Evolutionary conservation across 2,797 vertebrate genomes (phyloP), one percentile per base, ranked within the genome.

Genomic region (Enteromius anoplus): DNA sequence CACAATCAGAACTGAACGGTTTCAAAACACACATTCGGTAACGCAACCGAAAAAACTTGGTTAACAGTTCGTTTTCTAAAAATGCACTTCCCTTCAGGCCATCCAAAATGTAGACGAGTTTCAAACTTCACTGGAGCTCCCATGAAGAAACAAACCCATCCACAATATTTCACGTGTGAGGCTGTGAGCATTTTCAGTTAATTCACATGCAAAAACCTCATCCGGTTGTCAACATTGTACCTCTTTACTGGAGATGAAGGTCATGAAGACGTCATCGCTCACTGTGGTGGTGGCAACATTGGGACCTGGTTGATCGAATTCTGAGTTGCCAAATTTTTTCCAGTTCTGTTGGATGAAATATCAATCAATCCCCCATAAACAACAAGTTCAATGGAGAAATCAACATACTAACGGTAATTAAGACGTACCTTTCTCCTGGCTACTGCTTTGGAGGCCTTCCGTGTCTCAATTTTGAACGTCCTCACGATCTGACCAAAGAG

Each of bases 191-290:
- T 62, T 62, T 29, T 26, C 2, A 32, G 26, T 26, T 8, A 3
- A 64, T 64, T 64, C 15, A 17, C 60, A 62, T 15, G 15, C 15
- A 55, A n/a, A 37, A 73, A n/a, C 11, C 15, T 62, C 11, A 10
- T n/a, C 21, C 26, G 34, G 1, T 42, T 0, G 11, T 65, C n/a
- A 19, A 3, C 5, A 21, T 82, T 45, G 78, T 62, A 97, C 97
- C 96, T 99, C 98, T 90, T 99, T 99, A 94, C 94, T 98, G 90
- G 98, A 98, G 89, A 99, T 97, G 90, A 99, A 99, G 3, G 97
- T 98, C 98, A 99, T 99, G 87, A 95, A 97, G 64, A 99, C 98
- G 0, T 99, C 98, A 1, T 99, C 98, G 0, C 98, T 99, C 90
- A 99, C 98, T 0, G 97, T 99, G 75, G 97, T 99, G 62, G 97